A percentile compares a stretch with the other conserved stretches of the same genome.
Evolutionary conservation across 2,888 invertebrate genomes (phyloP).

Genomic region (Drosophila ustulata): DNA sequence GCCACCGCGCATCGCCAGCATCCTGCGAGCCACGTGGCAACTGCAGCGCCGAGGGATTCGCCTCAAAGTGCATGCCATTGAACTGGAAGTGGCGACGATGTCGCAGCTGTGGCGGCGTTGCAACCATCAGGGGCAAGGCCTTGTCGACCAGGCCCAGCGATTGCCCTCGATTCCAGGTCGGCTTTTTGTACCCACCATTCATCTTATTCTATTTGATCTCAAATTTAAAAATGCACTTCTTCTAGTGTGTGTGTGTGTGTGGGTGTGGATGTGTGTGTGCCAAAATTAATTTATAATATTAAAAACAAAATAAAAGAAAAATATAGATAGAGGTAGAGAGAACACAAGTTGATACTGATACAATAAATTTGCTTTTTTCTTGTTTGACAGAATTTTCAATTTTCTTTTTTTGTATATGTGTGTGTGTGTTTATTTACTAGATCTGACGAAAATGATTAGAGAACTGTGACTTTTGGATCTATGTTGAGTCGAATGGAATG

Average conservation of each 20-base stretch:
- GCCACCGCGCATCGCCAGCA: conserved; percentile 32
- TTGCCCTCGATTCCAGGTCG: background rate
- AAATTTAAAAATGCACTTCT: background rate
- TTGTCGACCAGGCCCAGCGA: conserved; percentile 45
- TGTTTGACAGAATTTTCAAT: background rate
- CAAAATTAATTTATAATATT: conserved; percentile 26
- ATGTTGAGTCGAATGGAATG: conserved; percentile 31
- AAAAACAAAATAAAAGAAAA: conserved; percentile 9
- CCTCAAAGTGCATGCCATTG: conserved; percentile 51
- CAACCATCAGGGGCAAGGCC: conserved; percentile 31
- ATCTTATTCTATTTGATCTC: conserved; percentile 4
- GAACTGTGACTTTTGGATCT: conserved; percentile 35
- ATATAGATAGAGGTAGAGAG: conserved; percentile 15
- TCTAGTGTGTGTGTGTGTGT: background rate
- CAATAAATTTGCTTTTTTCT: conserved; percentile 5
- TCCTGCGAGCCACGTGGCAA: conserved; percentile 11
- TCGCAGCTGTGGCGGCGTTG: conserved; percentile 41
- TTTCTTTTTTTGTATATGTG: background rate
- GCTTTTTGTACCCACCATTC: conserved; percentile 3
- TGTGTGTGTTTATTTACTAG: background rate
- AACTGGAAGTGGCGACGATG: conserved; percentile 47
- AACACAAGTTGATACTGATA: conserved; percentile 3
- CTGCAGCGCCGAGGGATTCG: conserved; percentile 23
- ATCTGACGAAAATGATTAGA: conserved; percentile 27
- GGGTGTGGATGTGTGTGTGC: conserved; percentile 9